Evolutionary conservation across 2,797 vertebrate species (phyloP).

Genomic region (Cryptoprocta ferox): DNA sequence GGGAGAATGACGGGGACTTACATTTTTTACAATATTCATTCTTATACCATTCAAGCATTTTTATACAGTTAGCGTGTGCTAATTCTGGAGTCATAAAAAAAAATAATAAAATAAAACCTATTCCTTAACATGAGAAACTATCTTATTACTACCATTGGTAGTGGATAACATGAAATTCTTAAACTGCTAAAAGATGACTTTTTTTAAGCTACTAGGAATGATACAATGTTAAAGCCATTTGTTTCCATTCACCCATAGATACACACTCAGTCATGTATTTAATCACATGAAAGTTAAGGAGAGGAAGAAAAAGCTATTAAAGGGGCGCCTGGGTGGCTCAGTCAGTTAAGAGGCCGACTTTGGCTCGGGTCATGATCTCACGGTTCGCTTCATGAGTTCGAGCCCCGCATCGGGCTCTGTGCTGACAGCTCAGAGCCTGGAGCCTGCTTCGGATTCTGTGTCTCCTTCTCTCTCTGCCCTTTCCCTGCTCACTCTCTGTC

Average conservation of each 20-base stretch:
- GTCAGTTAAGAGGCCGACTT: too few species aligned
- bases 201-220: background rate
- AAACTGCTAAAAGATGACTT: background rate
- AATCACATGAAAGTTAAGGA: conserved; percentile 22
- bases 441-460: too few species aligned
- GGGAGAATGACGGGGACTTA: background rate
- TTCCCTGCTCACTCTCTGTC: too few species aligned
- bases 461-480: too few species aligned
- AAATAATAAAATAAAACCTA: background rate
- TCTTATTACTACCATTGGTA: background rate
- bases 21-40: background rate
- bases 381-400: too few species aligned
- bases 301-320: background rate
- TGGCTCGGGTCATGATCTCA: too few species aligned
- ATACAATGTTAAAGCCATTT: background rate
- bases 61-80: background rate
- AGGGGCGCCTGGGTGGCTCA: background rate
- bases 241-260: conserved; percentile 3
- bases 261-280: background rate
- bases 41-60: background rate
- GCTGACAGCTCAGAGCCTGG: too few species aligned
- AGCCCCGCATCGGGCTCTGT: too few species aligned
- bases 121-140: conserved; percentile 40
- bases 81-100: background rate
- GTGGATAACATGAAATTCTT: background rate